Evolutionary conservation across 2,797 vertebrate genomes (phyloP).

Genomic region (Chelon labrosus): DNA sequence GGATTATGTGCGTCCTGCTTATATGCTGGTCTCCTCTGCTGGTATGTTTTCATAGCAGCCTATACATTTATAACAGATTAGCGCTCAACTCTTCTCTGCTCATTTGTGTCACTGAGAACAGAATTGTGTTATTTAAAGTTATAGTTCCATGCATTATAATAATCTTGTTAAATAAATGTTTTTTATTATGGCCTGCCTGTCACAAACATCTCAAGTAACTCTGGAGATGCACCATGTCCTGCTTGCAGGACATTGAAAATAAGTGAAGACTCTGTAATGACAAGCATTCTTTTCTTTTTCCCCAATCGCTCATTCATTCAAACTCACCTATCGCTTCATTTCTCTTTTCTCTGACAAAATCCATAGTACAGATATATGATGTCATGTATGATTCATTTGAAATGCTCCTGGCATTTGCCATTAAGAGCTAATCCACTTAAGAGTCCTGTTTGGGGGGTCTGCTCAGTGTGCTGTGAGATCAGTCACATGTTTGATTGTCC

Average conservation of each 20-base stretch:
- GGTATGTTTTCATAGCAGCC: constrained; percentile 85
- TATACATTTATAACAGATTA: too few species aligned
- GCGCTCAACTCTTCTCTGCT: too few species aligned
- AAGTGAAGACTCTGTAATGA: background rate
- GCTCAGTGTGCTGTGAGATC: constrained; percentile 63
- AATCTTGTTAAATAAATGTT: too few species aligned
- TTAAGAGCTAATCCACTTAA: constrained; percentile 75
- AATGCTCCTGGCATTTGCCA: constrained; percentile 56
- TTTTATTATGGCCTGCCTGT: too few species aligned
- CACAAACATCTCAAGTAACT: background rate
- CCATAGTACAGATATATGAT: background rate
- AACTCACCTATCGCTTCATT: background rate
- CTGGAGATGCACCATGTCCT: background rate
- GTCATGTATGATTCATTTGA: constrained; percentile 52
- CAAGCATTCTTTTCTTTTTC: background rate
- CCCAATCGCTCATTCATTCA: background rate
- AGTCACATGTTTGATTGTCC: constrained; percentile 54
- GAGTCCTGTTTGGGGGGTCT: constrained; percentile 66
- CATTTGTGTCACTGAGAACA: too few species aligned
- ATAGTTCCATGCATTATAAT: too few species aligned
- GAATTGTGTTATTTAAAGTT: too few species aligned
- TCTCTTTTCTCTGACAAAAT: background rate
- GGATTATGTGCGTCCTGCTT: constrained; percentile 95
- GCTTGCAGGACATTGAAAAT: background rate
- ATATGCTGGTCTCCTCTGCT: constrained; percentile 96